Evolutionary conservation across 1,140 invertebrate genomes (phyloP).

Genomic region (Eriosoma lanigerum): DNA sequence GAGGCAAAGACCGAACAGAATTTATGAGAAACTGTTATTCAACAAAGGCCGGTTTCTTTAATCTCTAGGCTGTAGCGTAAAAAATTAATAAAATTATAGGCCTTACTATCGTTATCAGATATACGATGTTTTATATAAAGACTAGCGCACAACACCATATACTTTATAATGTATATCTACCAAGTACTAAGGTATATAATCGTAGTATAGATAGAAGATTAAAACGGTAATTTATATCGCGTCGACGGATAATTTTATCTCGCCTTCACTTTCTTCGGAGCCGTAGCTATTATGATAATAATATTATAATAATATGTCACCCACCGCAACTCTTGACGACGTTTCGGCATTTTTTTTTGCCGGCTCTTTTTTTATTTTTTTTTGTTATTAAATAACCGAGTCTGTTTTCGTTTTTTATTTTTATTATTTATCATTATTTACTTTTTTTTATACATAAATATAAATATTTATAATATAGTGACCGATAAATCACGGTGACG

Average conservation of each 20-base stretch:
- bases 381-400: not conserved
- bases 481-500: not conserved
- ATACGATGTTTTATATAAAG: too few species aligned
- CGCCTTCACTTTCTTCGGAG: not conserved
- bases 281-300: not conserved
- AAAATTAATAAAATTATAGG: too few species aligned
- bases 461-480: too few species aligned
- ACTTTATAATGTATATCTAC: not conserved
- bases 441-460: not conserved
- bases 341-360: not conserved
- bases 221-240: constrained; percentile 25
- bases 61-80: too few species aligned
- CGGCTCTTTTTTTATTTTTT: not conserved
- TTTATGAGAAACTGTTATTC: not conserved
- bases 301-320: too few species aligned
- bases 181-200: too few species aligned
- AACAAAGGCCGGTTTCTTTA: not conserved
- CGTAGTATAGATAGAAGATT: not conserved
- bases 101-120: too few species aligned
- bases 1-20: not conserved
- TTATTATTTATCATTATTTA: not conserved
- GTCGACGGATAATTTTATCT: not conserved
- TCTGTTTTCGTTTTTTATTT: constrained; percentile 1
- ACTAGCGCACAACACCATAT: too few species aligned
- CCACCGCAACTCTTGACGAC: too few species aligned